These are phyloP conservation scores for Esox niger DNA, from an alignment of 2,113 vertebrate species.

Conservation along the genomic window DNA sequence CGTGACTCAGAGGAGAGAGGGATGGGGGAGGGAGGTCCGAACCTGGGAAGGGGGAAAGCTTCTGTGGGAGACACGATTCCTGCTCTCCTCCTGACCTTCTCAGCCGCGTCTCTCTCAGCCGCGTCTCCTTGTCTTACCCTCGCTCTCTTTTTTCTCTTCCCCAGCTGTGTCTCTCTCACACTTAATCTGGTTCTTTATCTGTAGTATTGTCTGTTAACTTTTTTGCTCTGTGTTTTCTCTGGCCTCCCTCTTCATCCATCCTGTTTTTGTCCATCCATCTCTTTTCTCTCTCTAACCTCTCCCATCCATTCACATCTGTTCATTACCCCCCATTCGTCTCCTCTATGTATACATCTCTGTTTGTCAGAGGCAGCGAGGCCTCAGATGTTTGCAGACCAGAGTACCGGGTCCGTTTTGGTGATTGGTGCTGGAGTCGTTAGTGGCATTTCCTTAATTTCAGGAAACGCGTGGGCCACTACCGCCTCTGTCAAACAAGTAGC, in stretches of 20 bases:
- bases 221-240: slow-evolving; percentile 1
- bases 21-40: slow-evolving; percentile 12
- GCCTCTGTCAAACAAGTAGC: no score
- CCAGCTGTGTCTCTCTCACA: no score
- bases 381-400: no score
- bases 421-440: no score
- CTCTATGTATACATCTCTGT: slow-evolving; percentile 4
- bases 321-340: not conserved
- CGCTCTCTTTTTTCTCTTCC: no score
- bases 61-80: slow-evolving; percentile 25
- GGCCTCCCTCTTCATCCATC: slow-evolving; percentile 28
- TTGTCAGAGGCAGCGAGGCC: no score
- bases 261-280: slow-evolving; percentile 11
- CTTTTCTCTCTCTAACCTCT: not conserved
- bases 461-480: no score
- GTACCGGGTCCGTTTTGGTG: no score
- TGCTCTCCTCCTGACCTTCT: slow-evolving; percentile 1
- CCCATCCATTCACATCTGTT: not conserved
- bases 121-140: slow-evolving; percentile 47
- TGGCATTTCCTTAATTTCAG: no score
- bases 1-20: slow-evolving; percentile 27
- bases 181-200: no score
- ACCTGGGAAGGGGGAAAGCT: not conserved
- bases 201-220: no score
- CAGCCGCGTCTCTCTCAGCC: slow-evolving; percentile 37